Conservation (phyloP, 2,113 vertebrate genomes). For the Gallinago paraguaiae region DNA sequence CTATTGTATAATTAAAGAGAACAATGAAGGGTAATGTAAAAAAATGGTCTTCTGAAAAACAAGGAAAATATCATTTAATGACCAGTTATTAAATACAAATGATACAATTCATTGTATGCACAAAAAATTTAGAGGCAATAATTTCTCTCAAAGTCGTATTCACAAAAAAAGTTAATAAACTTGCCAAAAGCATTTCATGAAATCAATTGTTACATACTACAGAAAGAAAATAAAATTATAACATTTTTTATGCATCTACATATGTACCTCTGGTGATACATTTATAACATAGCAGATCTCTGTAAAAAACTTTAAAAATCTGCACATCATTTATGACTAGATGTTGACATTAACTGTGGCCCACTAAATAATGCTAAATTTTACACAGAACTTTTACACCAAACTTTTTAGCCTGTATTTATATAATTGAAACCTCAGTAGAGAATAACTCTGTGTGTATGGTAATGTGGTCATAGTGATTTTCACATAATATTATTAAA, state of each 20-base stretch:
- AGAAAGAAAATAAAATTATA: background rate
- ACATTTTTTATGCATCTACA: fast-evolving
- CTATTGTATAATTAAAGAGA: background rate
- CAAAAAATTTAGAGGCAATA: background rate
- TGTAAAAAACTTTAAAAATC: background rate
- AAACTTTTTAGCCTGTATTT: background rate
- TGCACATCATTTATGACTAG: background rate
- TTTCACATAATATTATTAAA: background rate
- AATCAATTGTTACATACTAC: background rate
- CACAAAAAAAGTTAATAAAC: background rate
- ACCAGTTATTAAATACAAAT: background rate
- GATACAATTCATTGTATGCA: background rate
- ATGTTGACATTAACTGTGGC: background rate
- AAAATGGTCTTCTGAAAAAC: background rate
- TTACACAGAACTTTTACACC: background rate
- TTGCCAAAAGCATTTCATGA: background rate
- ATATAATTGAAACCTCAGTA: background rate
- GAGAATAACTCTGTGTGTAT: background rate
- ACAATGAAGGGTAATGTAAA: background rate
- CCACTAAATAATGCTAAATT: background rate
- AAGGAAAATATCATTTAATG: background rate
- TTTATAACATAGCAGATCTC: background rate
- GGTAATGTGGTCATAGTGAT: background rate
- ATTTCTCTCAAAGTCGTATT: background rate
- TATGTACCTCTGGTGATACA: background rate